A percentile compares a stretch with the other conserved stretches of the same genome.
Conservation (phyloP, 2,113 vertebrate species). For the Cyphomyrus plagiostoma region DNA sequence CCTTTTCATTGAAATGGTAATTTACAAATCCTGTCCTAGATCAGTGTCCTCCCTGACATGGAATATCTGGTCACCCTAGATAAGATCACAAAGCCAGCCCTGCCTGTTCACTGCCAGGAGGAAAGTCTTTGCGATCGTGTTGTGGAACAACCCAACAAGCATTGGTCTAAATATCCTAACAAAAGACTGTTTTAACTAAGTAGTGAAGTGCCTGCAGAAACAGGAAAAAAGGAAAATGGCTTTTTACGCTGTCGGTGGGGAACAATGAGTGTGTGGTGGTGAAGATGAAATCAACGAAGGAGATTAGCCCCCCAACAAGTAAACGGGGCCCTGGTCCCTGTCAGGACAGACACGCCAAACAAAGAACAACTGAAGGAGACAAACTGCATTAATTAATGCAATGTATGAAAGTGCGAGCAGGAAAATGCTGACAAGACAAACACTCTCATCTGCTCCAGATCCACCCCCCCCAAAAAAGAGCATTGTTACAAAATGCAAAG, state of each 20-base stretch:
- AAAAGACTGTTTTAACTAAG: constrained; percentile 26
- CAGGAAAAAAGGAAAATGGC: constrained; percentile 15
- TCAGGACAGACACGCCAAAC: constrained; percentile 40
- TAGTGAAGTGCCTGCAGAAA: constrained; percentile 28
- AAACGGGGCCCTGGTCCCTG: constrained; percentile 29
- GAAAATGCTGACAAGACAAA: constrained; percentile 66
- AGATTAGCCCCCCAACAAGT: constrained; percentile 31
- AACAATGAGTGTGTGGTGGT: constrained; percentile 23
- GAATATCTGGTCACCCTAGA: not conserved
- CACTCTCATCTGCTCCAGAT: constrained; percentile 62
- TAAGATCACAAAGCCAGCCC: constrained; percentile 12
- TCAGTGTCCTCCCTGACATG: too few species aligned
- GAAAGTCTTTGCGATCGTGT: not conserved
- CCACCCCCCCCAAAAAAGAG: constrained; percentile 32
- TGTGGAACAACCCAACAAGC: constrained; percentile 22
- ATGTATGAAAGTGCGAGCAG: constrained; percentile 57
- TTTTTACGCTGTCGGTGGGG: constrained; percentile 32
- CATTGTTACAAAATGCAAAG: constrained; percentile 47
- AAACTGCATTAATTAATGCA: constrained; percentile 64
- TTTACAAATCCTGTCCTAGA: too few species aligned
- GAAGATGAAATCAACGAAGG: constrained; percentile 39
- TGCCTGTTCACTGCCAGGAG: not conserved
- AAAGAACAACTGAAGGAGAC: constrained; percentile 46
- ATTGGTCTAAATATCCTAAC: constrained; percentile 20
- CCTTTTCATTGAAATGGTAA: too few species aligned